phyloP scores from a whole-genome alignment of 2,797 vertebrate species.

The Eremophila alpestris region DNA sequence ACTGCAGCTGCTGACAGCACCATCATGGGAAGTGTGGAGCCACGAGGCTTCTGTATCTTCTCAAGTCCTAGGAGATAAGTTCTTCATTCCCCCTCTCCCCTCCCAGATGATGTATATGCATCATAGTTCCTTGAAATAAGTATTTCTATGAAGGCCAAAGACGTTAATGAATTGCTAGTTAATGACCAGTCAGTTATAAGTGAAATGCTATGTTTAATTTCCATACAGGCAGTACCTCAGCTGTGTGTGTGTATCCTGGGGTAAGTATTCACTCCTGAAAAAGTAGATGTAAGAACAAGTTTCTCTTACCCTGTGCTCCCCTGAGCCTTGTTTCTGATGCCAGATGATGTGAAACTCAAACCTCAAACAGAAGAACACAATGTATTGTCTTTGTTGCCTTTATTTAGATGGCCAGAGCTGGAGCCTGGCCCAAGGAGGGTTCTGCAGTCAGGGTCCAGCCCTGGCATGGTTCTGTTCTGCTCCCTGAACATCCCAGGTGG shows the following conservation, averaged over 20 bases:
- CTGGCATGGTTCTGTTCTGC: neutral
- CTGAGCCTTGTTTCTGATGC: neutral
- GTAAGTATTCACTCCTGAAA: neutral
- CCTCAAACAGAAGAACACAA: neutral
- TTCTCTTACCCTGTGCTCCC: neutral
- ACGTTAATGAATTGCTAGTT: neutral
- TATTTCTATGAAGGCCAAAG: neutral
- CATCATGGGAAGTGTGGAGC: constrained; percentile 26
- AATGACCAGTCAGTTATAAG: neutral
- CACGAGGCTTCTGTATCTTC: constrained; percentile 45
- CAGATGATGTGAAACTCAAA: neutral
- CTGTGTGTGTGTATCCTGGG: neutral
- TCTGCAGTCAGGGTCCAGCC: neutral
- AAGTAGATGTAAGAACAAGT: neutral
- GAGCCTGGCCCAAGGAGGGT: neutral
- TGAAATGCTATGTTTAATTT: neutral
- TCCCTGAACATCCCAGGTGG: neutral
- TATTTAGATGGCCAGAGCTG: neutral
- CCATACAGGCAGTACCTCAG: neutral
- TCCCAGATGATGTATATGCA: neutral
- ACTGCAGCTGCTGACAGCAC: constrained; percentile 79
- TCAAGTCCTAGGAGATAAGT: constrained; percentile 44
- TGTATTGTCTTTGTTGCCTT: neutral
- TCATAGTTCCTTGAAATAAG: neutral
- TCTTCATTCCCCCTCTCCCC: neutral